phyloP scores from a whole-genome alignment of 2,113 vertebrate species.

The Castor canadensis region DNA sequence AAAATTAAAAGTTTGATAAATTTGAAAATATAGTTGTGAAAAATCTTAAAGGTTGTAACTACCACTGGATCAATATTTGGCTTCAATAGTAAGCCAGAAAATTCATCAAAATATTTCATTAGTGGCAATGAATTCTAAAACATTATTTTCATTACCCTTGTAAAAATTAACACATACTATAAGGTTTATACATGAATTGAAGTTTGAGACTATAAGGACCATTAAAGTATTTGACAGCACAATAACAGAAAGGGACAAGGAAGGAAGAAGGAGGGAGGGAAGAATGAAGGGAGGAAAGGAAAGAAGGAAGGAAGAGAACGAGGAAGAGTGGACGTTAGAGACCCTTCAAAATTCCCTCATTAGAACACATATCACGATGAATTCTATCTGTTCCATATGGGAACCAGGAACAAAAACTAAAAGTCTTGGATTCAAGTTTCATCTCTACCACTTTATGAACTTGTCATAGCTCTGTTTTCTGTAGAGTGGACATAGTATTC shows the following conservation, averaged over 20 bases:
- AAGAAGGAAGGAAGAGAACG: not conserved
- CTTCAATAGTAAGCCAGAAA: not conserved
- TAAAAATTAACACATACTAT: not conserved
- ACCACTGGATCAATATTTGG: not conserved
- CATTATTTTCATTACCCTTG: not conserved
- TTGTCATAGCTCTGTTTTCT: not conserved
- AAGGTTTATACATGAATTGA: not conserved
- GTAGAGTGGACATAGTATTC: not conserved
- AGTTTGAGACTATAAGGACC: not conserved
- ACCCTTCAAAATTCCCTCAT: not conserved
- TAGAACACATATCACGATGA: not conserved
- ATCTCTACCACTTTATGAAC: not conserved
- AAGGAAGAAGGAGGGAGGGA: not conserved
- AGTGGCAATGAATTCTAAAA: not conserved
- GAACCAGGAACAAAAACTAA: not conserved
- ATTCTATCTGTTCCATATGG: not conserved
- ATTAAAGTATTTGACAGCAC: not conserved
- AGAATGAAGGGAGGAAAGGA: rapidly evolving
- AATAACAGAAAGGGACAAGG: not conserved
- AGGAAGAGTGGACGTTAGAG: not conserved
- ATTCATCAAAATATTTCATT: not conserved
- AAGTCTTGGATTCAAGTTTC: not conserved
- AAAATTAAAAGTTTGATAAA: not conserved
- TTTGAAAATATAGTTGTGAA: not conserved
- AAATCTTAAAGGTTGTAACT: not conserved